These are phyloP conservation scores for Arenicola marina DNA, from an alignment of 2,888 invertebrate genomes.

Conservation along the genomic window DNA sequence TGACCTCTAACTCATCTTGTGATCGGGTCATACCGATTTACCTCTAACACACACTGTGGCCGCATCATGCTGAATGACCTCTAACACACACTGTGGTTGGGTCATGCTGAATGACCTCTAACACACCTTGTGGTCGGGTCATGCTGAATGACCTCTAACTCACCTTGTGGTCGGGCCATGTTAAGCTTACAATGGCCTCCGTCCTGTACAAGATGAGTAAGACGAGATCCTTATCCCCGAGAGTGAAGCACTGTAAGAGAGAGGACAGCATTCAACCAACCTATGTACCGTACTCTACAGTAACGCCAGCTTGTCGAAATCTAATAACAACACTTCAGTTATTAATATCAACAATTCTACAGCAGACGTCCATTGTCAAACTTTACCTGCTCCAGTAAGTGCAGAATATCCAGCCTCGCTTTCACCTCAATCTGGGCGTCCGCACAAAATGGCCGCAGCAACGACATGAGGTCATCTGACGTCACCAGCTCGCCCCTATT, in stretches of 20 bases:
- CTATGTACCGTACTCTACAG: too few species aligned
- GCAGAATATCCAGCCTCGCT: conserved; percentile 48
- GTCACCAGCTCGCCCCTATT: conserved; percentile 44
- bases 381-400: conserved; percentile 51
- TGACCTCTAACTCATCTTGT: too few species aligned
- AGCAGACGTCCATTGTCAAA: not conserved
- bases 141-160: too few species aligned
- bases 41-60: too few species aligned
- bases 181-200: conserved; percentile 44
- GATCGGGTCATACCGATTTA: too few species aligned
- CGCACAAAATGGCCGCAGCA: conserved; percentile 52
- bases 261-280: too few species aligned
- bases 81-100: too few species aligned
- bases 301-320: too few species aligned
- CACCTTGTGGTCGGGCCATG: conserved; percentile 37
- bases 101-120: too few species aligned
- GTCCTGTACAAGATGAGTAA: conserved; percentile 50
- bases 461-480: conserved; percentile 43
- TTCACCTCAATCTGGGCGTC: conserved; percentile 46
- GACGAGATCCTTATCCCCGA: conserved; percentile 44
- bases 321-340: not conserved
- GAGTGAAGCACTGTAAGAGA: conserved; percentile 8
- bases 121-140: too few species aligned
- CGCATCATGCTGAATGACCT: too few species aligned
- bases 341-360: not conserved